Evolutionary conservation across 2,797 vertebrate genomes (phyloP).

Genomic region (Danio kyathit): DNA sequence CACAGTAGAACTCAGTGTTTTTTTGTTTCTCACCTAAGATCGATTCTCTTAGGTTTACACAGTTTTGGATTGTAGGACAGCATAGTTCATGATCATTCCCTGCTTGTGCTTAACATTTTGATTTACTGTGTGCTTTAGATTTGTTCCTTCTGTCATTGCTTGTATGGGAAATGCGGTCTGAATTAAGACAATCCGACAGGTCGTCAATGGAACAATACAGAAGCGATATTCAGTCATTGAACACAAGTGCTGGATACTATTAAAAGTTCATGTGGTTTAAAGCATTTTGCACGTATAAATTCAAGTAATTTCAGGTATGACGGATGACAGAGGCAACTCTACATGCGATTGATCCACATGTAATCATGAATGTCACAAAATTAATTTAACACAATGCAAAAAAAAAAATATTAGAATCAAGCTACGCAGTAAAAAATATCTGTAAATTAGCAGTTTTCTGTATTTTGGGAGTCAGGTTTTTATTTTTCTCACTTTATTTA

Average conservation of each 20-base stretch:
- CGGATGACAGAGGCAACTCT: slow-evolving; percentile 43
- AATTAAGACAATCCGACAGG: slow-evolving; percentile 10
- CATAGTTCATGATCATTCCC: slow-evolving; percentile 10
- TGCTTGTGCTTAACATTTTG: not conserved
- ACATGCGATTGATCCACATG: slow-evolving; percentile 46
- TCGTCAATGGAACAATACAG: not conserved
- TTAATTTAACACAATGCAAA: not conserved
- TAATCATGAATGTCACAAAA: slow-evolving; percentile 24
- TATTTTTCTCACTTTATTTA: too few species aligned
- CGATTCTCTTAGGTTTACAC: slow-evolving; percentile 8
- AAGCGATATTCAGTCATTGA: not conserved
- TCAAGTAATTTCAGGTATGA: slow-evolving; percentile 81
- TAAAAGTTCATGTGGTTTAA: slow-evolving; percentile 55
- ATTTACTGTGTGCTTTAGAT: slow-evolving; percentile 1
- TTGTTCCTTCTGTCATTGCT: not conserved
- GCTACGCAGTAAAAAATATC: not conserved
- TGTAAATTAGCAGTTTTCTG: too few species aligned
- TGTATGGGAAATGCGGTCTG: not conserved
- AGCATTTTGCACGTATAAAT: slow-evolving; percentile 66
- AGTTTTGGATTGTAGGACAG: slow-evolving; percentile 27
- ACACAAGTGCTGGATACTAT: not conserved
- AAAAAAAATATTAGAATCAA: not conserved
- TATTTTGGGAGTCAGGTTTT: too few species aligned
- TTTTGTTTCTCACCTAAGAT: not conserved
- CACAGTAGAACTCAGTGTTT: slow-evolving; percentile 47